Evolutionary conservation across 2,113 vertebrate species (phyloP).

Genomic region (Chaetodon trifascialis): DNA sequence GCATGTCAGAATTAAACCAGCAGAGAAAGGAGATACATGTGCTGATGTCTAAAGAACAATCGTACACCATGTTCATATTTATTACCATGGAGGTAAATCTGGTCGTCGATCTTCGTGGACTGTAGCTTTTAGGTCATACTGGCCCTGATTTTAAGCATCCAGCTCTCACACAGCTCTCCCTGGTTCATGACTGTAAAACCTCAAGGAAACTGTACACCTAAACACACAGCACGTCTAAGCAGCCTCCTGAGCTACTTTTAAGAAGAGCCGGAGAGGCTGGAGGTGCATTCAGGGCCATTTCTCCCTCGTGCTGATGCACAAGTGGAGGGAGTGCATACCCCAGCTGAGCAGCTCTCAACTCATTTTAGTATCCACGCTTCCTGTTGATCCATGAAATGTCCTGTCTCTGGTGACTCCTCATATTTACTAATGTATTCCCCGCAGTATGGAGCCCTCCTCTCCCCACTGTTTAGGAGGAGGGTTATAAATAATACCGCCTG

Average conservation of each 20-base stretch:
- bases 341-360: constrained; percentile 91
- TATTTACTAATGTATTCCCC: constrained; percentile 96
- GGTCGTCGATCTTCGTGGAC: neutral
- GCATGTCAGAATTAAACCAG: neutral
- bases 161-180: neutral
- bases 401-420: constrained; percentile 94
- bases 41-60: neutral
- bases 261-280: constrained; percentile 70
- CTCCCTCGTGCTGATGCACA: constrained; percentile 87
- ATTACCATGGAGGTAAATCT: neutral
- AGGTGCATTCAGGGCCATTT: constrained; percentile 72
- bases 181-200: constrained; percentile 26
- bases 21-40: neutral
- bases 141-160: neutral
- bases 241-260: constrained; percentile 86
- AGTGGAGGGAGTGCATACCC: constrained; percentile 84
- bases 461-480: constrained; percentile 91
- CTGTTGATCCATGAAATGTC: constrained; percentile 98
- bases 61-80: neutral
- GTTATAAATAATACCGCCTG: constrained; percentile 96
- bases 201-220: constrained; percentile 59
- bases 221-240: constrained; percentile 86
- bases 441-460: constrained; percentile 89
- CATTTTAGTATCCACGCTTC: constrained; percentile 94
- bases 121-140: neutral